These are phyloP conservation scores for Thaleichthys pacificus DNA, from an alignment of 2,797 vertebrate genomes.

Conservation along the genomic window DNA sequence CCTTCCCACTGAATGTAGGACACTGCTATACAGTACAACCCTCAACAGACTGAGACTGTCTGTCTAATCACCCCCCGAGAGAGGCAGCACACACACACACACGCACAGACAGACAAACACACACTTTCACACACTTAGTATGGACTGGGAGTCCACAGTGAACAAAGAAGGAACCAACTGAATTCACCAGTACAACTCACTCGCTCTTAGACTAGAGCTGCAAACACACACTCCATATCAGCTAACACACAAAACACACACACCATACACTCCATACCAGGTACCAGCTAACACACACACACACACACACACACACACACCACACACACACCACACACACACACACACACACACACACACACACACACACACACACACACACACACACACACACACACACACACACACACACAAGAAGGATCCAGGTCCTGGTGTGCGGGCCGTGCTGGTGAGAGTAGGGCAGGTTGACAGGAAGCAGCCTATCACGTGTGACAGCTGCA, in stretches of 20 bases:
- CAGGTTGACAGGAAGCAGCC: constrained; percentile 28
- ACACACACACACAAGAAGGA: background rate
- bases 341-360: background rate
- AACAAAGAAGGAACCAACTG: background rate
- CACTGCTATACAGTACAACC: too few species aligned
- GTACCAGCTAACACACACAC: background rate
- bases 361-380: constrained; percentile 11
- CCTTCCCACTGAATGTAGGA: too few species aligned
- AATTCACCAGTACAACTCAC: too few species aligned
- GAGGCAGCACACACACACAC: background rate
- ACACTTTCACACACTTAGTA: too few species aligned
- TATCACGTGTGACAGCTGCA: constrained; percentile 44
- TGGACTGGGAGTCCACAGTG: too few species aligned
- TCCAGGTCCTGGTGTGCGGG: background rate
- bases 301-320: constrained; percentile 11
- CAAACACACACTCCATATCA: constrained; percentile 6
- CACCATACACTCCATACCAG: too few species aligned
- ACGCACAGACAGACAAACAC: background rate
- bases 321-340: too few species aligned
- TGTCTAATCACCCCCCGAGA: background rate
- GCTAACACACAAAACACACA: too few species aligned
- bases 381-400: background rate
- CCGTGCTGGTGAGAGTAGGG: constrained; percentile 20
- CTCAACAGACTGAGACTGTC: background rate
- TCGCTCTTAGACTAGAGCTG: too few species aligned